Conservation (phyloP, 2,113 vertebrate species). For the Illadopsis cleaveri region DNA sequence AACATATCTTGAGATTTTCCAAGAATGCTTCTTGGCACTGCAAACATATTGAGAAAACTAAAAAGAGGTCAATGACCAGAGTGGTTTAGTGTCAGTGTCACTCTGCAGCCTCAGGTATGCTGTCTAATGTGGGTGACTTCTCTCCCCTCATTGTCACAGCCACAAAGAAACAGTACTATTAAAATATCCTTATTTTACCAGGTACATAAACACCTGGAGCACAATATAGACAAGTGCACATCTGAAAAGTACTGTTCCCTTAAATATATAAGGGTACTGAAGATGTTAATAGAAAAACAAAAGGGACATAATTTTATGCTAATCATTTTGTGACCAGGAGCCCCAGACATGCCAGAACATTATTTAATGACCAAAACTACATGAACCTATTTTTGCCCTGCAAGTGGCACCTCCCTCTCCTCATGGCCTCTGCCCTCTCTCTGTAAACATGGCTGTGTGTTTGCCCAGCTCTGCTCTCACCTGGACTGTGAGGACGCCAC, state of each 20-base stretch:
- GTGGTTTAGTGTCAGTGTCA: neutral
- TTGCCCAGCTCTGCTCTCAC: conserved; percentile 69
- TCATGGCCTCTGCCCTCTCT: neutral
- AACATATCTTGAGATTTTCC: neutral
- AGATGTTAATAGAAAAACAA: neutral
- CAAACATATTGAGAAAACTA: neutral
- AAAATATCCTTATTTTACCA: neutral
- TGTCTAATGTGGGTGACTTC: neutral
- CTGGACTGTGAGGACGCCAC: conserved; percentile 93
- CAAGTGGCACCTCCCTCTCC: neutral
- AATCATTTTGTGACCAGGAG: neutral
- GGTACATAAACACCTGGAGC: neutral
- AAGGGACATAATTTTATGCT: neutral
- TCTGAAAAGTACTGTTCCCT: neutral
- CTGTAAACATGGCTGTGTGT: accelerated
- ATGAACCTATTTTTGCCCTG: neutral
- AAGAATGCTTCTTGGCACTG: neutral
- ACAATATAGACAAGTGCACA: neutral
- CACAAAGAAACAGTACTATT: neutral
- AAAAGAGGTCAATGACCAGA: neutral
- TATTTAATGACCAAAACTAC: neutral
- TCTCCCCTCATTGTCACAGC: neutral
- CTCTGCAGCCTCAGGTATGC: neutral
- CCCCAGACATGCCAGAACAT: neutral
- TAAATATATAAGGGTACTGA: neutral